Evolutionary conservation across 2,888 invertebrate genomes (phyloP).

Genomic region (Suillia variegata): DNA sequence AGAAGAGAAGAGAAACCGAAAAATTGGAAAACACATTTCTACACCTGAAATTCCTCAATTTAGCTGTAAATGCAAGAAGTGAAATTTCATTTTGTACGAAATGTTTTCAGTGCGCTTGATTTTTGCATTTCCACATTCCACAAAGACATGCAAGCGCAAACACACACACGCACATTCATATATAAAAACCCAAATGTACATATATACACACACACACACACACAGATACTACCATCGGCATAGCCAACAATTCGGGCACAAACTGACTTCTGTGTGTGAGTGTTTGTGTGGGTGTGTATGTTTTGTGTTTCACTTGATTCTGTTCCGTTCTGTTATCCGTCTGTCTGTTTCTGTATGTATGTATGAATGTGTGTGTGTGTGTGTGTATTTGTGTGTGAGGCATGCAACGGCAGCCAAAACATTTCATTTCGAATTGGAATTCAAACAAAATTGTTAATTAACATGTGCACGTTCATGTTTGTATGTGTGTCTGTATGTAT

Average conservation of each 20-base stretch:
- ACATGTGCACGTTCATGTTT: constrained; percentile 46
- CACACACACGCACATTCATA: not conserved
- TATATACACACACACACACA: no score
- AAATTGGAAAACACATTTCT: no score
- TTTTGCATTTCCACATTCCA: constrained; percentile 1
- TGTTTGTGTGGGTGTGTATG: not conserved
- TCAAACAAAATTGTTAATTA: constrained; percentile 54
- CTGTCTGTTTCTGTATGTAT: no score
- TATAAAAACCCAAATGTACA: no score
- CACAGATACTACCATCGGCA: no score
- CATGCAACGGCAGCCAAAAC: constrained; percentile 24
- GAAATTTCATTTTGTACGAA: not conserved
- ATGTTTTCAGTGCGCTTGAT: constrained; percentile 1
- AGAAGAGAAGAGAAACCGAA: no score
- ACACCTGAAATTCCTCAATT: no score
- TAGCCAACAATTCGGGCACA: no score
- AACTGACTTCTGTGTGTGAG: not conserved
- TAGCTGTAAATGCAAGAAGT: not conserved
- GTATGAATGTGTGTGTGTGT: not conserved
- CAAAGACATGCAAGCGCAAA: not conserved
- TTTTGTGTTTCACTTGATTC: no score
- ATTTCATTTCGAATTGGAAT: constrained; percentile 46
- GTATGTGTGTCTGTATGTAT: no score
- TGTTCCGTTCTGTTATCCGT: no score
- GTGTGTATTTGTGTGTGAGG: not conserved